Evolutionary conservation across 2,888 invertebrate species (phyloP).

Genomic region (Monochamus alternatus): DNA sequence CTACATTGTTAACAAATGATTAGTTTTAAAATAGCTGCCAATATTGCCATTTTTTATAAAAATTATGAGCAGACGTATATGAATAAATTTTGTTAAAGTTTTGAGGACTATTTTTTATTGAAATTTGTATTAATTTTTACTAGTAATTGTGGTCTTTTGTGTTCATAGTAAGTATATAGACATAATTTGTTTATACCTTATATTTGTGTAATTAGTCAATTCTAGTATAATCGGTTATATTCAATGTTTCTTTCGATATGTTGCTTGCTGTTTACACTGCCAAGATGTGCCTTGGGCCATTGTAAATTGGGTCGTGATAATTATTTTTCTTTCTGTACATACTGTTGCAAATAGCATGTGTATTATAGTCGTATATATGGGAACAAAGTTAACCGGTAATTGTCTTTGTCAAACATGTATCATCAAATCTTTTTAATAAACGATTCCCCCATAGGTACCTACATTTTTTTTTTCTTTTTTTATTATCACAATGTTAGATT

Average conservation of each 20-base stretch:
- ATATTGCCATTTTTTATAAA: constrained; percentile 54
- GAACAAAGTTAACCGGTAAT: constrained; percentile 54
- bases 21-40: constrained; percentile 47
- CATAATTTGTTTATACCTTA: constrained; percentile 36
- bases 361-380: constrained; percentile 54
- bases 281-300: constrained; percentile 61
- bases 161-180: constrained; percentile 47
- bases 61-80: constrained; percentile 49
- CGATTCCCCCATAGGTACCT: constrained; percentile 44
- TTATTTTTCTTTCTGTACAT: constrained; percentile 47
- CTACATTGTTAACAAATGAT: constrained; percentile 47
- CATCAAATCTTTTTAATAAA: constrained; percentile 56
- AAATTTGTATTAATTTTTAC: constrained; percentile 39
- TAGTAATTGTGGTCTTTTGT: constrained; percentile 47
- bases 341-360: constrained; percentile 53
- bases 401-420: constrained; percentile 57
- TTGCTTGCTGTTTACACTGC: constrained; percentile 61
- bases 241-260: constrained; percentile 42
- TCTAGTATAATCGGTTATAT: constrained; percentile 35
- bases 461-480: constrained; percentile 32
- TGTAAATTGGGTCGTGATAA: constrained; percentile 58
- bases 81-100: constrained; percentile 52
- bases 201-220: constrained; percentile 38
- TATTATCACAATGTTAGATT: background rate
- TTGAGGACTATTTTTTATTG: constrained; percentile 46